These are phyloP conservation scores for Cardinalis cardinalis DNA, from an alignment of 2,113 vertebrate species.

Conservation along the genomic window DNA sequence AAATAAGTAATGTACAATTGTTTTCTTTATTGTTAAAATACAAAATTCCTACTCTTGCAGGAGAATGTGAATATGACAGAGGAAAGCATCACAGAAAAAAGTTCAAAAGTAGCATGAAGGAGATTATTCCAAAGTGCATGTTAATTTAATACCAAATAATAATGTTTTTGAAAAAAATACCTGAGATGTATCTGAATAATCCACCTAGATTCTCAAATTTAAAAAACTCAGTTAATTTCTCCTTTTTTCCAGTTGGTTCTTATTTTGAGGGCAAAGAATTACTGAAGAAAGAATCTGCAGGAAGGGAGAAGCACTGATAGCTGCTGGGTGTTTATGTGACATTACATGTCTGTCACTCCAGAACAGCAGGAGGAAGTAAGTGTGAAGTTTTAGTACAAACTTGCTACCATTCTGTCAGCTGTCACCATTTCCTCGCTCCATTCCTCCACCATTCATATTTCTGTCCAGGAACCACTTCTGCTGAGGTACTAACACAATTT, in stretches of 20 bases:
- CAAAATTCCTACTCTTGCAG: not conserved
- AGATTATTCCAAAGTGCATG: not conserved
- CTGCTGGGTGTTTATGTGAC: not conserved
- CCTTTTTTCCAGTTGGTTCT: not conserved
- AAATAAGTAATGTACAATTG: not conserved
- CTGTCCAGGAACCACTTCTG: not conserved
- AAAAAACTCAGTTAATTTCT: not conserved
- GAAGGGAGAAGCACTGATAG: not conserved
- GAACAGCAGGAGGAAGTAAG: not conserved
- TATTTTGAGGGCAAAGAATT: not conserved
- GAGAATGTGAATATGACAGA: not conserved
- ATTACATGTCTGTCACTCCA: not conserved
- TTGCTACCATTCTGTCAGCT: not conserved
- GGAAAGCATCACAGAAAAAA: not conserved
- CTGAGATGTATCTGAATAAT: not conserved
- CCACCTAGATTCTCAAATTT: not conserved
- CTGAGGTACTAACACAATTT: not conserved
- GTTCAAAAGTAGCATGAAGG: not conserved
- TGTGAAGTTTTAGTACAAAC: not conserved
- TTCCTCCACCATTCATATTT: constrained; percentile 6
- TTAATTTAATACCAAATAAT: not conserved
- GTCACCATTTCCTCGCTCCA: not conserved
- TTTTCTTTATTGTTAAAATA: not conserved
- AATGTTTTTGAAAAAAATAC: not conserved
- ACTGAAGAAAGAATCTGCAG: not conserved